Base-by-base conservation (phyloP, 92 coral and sea anemone genomes). In the Parazoanthus darwini region DNA sequence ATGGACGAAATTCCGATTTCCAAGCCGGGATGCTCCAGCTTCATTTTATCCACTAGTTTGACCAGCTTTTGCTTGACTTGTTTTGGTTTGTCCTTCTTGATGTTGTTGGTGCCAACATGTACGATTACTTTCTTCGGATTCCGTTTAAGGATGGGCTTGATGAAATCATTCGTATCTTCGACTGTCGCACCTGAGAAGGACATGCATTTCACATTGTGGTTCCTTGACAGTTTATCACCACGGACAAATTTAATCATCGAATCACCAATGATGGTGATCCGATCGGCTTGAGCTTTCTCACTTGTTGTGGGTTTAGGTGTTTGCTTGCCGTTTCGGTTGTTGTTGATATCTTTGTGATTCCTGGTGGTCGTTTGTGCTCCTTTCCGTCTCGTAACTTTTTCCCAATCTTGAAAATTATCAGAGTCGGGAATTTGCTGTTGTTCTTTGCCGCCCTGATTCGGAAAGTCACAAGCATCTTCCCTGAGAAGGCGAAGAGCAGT, bases 81-180 rank as follows among this genome's bases (percentile, higher is more conserved):
- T 72, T 90, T 44, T 43, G 89, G 89, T 15, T 43, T 48, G 59
- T 90, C 92, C 36, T 48, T 71, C 81, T 73, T 86, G 82, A 86
- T 48, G 84, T 90, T 86, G 43, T 90, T 80, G 10, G 92, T 90
- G 23, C 92, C 92, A n/a, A 79, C 83, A 56, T 90, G 92, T 26
- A 86, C 25, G 46, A 86, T 86, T 65, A 86, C 25, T 58, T 90
- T 86, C 29, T 86, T 71, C 2, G 92, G 90, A 42, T 73, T 86
- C 58, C 86, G 58, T 70, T 42, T 80, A 42, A 86, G 46, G 59
- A 86, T 72, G 33, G 92, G 90, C 79, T 86, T 90, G 10, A 74
- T 46, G 56, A 72, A 86, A 46, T 86, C 89, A 25, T 73, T 70
- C 89, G 50, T 74, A 73, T 74, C 89, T 22, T 72, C 43, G 23